Percentiles rank a stretch among this genome's conserved stretches.
Evolutionary conservation across 2,113 vertebrate genomes (phyloP).

Genomic region (Chaenogobius annularis): DNA sequence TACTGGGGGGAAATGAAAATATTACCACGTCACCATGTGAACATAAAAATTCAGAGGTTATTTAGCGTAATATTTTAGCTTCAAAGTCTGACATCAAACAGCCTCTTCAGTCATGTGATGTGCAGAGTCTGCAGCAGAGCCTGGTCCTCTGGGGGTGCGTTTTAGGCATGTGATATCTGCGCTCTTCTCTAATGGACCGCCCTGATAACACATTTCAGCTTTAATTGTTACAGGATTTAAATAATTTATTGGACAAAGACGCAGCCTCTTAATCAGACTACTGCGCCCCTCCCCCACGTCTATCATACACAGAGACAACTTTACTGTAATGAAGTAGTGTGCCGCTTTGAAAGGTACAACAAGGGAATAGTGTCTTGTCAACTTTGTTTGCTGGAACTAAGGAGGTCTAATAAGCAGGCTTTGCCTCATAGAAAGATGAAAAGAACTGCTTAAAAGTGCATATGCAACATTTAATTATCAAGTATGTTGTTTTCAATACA

Average conservation of each 20-base stretch:
- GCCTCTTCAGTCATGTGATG: slow-evolving; percentile 12
- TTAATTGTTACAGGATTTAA: slow-evolving; percentile 78
- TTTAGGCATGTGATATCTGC: slow-evolving; percentile 66
- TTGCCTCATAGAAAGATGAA: not conserved
- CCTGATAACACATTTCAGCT: slow-evolving; percentile 73
- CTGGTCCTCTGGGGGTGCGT: slow-evolving; percentile 61
- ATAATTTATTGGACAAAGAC: slow-evolving; percentile 75
- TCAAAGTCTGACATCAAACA: slow-evolving; percentile 27
- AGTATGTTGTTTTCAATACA: too few relatives aligned
- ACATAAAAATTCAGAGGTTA: not conserved
- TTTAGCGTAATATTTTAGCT: not conserved
- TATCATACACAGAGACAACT: not conserved
- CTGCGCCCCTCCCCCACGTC: slow-evolving; percentile 33
- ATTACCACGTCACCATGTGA: too few relatives aligned
- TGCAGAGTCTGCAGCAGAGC: not conserved
- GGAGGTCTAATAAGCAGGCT: not conserved
- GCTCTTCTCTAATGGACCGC: slow-evolving; percentile 56
- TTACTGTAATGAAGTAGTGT: not conserved
- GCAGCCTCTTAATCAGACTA: slow-evolving; percentile 29
- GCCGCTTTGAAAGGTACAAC: not conserved
- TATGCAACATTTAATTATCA: too few relatives aligned
- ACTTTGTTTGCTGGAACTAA: not conserved
- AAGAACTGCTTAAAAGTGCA: not conserved
- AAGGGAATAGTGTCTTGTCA: not conserved
- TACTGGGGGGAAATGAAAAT: too few relatives aligned